These are phyloP conservation scores for Ptychochromis oligacanthus DNA, from an alignment of 2,113 vertebrate genomes.

Conservation along the genomic window DNA sequence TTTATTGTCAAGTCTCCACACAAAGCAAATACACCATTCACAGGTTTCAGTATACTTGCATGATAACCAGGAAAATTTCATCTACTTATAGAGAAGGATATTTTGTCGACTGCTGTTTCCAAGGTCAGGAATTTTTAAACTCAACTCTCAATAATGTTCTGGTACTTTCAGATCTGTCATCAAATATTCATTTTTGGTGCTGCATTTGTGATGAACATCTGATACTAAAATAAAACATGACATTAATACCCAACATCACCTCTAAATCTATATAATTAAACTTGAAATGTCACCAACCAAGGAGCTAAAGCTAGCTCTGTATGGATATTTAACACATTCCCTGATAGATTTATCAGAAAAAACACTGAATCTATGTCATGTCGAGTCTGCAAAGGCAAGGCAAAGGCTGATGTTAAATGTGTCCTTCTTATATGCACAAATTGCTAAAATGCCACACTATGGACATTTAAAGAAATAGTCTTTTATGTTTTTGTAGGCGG, in stretches of 20 bases:
- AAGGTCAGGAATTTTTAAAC: neutral
- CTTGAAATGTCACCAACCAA: conserved; percentile 43
- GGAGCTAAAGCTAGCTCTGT: neutral
- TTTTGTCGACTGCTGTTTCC: neutral
- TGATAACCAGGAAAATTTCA: neutral
- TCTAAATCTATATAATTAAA: conserved; percentile 58
- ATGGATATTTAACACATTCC: conserved; percentile 3
- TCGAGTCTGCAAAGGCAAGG: conserved; percentile 13
- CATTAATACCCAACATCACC: conserved; percentile 18
- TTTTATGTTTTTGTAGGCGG: neutral
- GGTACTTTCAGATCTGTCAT: neutral
- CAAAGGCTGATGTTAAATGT: neutral
- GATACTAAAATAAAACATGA: conserved; percentile 24
- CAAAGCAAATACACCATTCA: neutral
- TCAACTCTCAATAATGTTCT: neutral
- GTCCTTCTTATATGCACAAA: neutral
- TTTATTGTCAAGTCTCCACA: neutral
- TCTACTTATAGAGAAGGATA: neutral
- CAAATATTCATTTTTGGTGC: conserved; percentile 3
- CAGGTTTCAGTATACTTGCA: neutral
- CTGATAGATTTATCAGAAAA: neutral
- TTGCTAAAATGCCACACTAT: neutral
- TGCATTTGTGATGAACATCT: conserved; percentile 9
- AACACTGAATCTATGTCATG: neutral
- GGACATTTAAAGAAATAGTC: neutral